A percentile compares a stretch with the other conserved stretches of the same genome.
phyloP scores from a whole-genome alignment of 2,888 invertebrate species.

The Imbricaverruca yamaguchii region DNA sequence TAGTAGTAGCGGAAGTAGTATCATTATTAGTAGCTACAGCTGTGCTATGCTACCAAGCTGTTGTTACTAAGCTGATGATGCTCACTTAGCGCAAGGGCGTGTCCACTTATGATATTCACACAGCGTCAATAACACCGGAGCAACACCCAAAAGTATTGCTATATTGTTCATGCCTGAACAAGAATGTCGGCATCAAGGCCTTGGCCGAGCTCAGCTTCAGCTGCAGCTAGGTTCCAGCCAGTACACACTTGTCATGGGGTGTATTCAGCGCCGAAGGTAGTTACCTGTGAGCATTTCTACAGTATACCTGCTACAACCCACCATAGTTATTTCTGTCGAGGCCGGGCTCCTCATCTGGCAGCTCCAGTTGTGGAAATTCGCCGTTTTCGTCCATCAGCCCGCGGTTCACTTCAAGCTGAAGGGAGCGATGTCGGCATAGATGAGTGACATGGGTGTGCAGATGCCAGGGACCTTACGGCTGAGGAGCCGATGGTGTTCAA shows the following conservation, averaged over 20 bases:
- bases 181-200: too few relatives aligned
- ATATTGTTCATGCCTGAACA: too few relatives aligned
- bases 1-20: too few relatives aligned
- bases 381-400: constrained; percentile 1
- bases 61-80: too few relatives aligned
- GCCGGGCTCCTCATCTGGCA: background rate
- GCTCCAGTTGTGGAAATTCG: background rate
- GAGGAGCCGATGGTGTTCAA: background rate
- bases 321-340: background rate
- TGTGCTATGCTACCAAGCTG: too few relatives aligned
- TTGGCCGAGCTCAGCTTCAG: background rate
- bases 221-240: background rate
- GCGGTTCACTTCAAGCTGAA: background rate
- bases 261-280: background rate
- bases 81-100: too few relatives aligned
- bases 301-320: background rate
- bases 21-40: too few relatives aligned
- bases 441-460: background rate
- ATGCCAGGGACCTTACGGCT: background rate
- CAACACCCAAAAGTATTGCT: too few relatives aligned
- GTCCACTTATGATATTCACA: too few relatives aligned
- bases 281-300: too few relatives aligned
- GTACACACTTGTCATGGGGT: background rate
- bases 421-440: background rate
- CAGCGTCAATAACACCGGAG: too few relatives aligned